A percentile compares a stretch with the other conserved stretches of the same genome.
Conservation (phyloP, 2,113 vertebrate species). For the Myanophis thanlyinensis region DNA sequence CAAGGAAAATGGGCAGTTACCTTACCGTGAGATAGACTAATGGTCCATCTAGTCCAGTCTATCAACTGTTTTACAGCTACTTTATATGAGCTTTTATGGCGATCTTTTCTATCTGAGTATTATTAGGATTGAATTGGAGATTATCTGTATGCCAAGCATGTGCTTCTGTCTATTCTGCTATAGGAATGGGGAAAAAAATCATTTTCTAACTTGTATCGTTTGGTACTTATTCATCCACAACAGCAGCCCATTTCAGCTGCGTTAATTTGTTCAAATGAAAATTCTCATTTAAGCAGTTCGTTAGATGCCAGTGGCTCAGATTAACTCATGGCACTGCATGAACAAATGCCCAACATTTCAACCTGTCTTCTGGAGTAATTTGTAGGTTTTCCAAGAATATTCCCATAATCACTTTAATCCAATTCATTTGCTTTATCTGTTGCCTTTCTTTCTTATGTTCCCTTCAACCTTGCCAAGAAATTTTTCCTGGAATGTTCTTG, state of each 20-base stretch:
- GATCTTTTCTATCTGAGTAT: not conserved
- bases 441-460: not conserved
- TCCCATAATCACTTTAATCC: not conserved
- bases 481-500: not conserved
- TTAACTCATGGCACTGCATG: not conserved
- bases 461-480: not conserved
- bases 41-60: not conserved
- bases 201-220: not conserved
- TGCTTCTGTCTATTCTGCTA: not conserved
- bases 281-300: not conserved
- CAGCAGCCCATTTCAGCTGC: not conserved
- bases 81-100: not conserved
- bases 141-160: not conserved
- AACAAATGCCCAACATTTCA: not conserved
- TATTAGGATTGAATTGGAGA: not conserved
- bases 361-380: not conserved
- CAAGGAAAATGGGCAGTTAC: not conserved
- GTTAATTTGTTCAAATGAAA: not conserved
- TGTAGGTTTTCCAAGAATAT: not conserved
- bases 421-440: not conserved
- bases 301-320: not conserved
- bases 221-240: not conserved
- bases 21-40: not conserved
- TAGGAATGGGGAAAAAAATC: not conserved
- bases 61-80: not conserved